Base-by-base conservation (phyloP, 2,888 invertebrate species). In the Fissipunctia ypsillon region DNA sequence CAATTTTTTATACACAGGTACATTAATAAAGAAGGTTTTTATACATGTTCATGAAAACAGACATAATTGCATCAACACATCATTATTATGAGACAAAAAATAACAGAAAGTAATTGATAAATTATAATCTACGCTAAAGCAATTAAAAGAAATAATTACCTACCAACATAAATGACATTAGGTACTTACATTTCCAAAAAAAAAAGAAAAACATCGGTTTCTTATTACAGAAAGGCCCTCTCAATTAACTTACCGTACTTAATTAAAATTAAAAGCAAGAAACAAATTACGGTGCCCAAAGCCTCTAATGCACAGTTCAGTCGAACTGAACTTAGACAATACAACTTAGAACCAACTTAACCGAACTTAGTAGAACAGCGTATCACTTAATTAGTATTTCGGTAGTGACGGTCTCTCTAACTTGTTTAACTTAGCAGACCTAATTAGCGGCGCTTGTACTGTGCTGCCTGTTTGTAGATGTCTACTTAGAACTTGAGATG, bases 381-480 rank as follows among this genome's bases (percentile, higher is more conserved):
- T 88, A 90, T 87, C 92, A 90, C 92, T 93, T 93, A 94, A 93
- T 94, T 92, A 93, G 93, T 89, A 88, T 87, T 87, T 88, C 73
- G 73, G 88, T 88, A 85, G 81, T 85, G 85, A 86, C 84, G 86
- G 81, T 87, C 87, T 88, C 48, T 87, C 89, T 88, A 92, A 91
- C 90, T 93, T 91, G 92, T 90, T 91, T 84, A 94, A 94, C 92
- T 95, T 92, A 90, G 90, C 90, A 92, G 91, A 93, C 89, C 92
- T 93, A 94, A 94, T 95, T 94, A 95, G 93, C 82, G 74, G 67
- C 64, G 87, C 90, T 90, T 90, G 90, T 87, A 73, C 67, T 65
- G 67, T 84, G 72, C 70, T 68, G 69, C 68, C 16, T 38, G 65
- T 66, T 66, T 70, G 69, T 69, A 65, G 76, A 22, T 61, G 48